Evolutionary conservation across 2,888 invertebrate species (phyloP).

Genomic region (Cryptocephalus primarius): DNA sequence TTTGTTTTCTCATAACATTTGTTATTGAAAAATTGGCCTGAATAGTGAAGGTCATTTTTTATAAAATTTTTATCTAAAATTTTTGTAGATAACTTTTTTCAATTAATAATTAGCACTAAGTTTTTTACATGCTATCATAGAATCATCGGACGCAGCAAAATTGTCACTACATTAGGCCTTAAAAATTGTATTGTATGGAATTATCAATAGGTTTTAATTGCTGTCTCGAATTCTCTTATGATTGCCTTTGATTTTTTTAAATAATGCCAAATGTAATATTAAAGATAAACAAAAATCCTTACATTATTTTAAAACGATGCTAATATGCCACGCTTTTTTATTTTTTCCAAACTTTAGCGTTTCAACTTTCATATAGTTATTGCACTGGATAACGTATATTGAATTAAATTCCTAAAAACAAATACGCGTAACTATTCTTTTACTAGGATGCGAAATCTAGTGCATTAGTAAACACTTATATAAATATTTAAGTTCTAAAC

Average conservation of each 20-base stretch:
- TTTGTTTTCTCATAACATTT: conserved; percentile 8
- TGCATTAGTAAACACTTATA: too few relatives aligned
- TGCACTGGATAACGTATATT: conserved; percentile 7
- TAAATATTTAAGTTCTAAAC: too few relatives aligned
- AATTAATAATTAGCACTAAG: neutral
- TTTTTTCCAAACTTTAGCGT: neutral
- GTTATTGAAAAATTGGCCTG: conserved; percentile 9
- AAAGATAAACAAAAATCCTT: too few relatives aligned
- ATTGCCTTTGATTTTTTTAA: too few relatives aligned
- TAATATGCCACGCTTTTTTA: neutral
- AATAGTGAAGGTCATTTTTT: conserved; percentile 10
- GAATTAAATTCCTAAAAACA: neutral
- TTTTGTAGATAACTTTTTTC: conserved; percentile 13
- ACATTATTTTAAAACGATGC: too few relatives aligned
- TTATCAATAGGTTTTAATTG: too few relatives aligned
- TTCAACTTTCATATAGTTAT: conserved; percentile 2
- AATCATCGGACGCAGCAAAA: neutral
- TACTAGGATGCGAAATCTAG: too few relatives aligned
- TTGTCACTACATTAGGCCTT: neutral
- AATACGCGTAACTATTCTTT: too few relatives aligned
- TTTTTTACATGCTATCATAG: neutral
- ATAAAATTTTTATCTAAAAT: conserved; percentile 7
- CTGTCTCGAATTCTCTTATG: too few relatives aligned
- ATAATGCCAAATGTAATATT: too few relatives aligned
- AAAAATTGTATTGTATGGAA: neutral